Evolutionary conservation across 2,888 invertebrate genomes (phyloP), one percentile per base, ranked within the genome.

Genomic region (Drosophila rubida): DNA sequence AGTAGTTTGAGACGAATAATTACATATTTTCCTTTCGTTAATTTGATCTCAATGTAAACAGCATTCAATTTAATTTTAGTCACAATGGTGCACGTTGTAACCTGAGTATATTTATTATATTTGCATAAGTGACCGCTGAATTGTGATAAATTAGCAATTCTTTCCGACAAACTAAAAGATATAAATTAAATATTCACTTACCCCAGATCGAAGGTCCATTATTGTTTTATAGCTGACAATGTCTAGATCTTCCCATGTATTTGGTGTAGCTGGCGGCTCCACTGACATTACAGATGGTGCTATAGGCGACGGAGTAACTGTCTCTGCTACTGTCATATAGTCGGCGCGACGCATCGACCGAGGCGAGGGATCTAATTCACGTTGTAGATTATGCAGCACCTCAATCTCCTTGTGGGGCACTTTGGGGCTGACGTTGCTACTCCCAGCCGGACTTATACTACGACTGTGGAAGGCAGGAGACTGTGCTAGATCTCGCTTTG

Each of bases 131-230:
- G 19, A 19, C 19, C 19, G 19, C 19, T n/a, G n/a, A n/a, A 19
- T 19, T 19, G 19, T 19, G 3, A 19, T 19, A 19, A 19, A 19
- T 19, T 19, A 19, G 2, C 1, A 19, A 19, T 19, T 19, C 1
- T 19, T 19, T 19, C 19, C 2, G 2, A 19, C 1, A 42, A 6
- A 11, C 11, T 9, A 41, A 19, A 9, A 27, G 9, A 27, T 9
- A 27, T n/a, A 35, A 39, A 9, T 23, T 0, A 27, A 35, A 35
- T 44, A 9, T 23, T 0, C 23, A 89, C 93, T 93, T 91, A 95
- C 96, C 93, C 94, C 95, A 70, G 95, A 95, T 79, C 95, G 94
- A 46, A 96, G 92, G 85, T 95, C 95, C 75, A 94, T 93, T 16
- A 95, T 90, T 4, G 94, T 93, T 63, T 94, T 93, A 62, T 93